Conservation (phyloP, 2,888 invertebrate genomes). For the Apotomis turbidana region DNA sequence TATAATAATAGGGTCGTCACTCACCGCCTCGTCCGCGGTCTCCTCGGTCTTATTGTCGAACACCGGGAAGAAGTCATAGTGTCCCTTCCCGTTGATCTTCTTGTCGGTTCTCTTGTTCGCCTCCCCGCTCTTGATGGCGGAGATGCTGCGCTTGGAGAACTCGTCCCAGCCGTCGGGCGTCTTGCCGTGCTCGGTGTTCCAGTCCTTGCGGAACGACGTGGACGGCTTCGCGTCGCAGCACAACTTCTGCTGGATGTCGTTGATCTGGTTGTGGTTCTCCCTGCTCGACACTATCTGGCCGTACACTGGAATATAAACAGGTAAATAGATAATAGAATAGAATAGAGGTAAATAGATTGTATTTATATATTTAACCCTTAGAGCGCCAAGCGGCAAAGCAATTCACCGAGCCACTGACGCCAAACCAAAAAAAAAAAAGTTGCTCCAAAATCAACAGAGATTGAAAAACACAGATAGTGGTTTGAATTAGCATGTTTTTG, state of each 20-base stretch:
- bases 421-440: too few relatives aligned
- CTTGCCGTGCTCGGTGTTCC: slow-evolving; percentile 66
- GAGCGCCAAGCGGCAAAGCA: too few relatives aligned
- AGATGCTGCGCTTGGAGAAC: slow-evolving; percentile 72
- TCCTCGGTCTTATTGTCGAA: slow-evolving; percentile 73
- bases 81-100: slow-evolving; percentile 68
- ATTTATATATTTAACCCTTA: too few relatives aligned
- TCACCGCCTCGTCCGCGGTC: slow-evolving; percentile 51
- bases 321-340: too few relatives aligned
- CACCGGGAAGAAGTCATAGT: slow-evolving; percentile 77
- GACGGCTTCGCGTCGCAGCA: slow-evolving; percentile 72
- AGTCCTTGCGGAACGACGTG: slow-evolving; percentile 74
- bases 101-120: slow-evolving; percentile 58
- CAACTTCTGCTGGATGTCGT: slow-evolving; percentile 77
- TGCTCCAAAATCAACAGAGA: too few relatives aligned
- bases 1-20: slow-evolving; percentile 76
- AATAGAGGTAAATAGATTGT: too few relatives aligned
- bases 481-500: too few relatives aligned
- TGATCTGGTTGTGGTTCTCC: slow-evolving; percentile 79
- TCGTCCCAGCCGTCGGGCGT: slow-evolving; percentile 75
- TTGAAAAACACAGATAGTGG: too few relatives aligned
- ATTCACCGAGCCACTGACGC: too few relatives aligned
- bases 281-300: slow-evolving; percentile 78
- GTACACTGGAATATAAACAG: slow-evolving; percentile 54
- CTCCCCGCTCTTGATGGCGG: slow-evolving; percentile 66